phyloP scores from a whole-genome alignment of 2,888 invertebrate species.

The Drosophila atripex region DNA sequence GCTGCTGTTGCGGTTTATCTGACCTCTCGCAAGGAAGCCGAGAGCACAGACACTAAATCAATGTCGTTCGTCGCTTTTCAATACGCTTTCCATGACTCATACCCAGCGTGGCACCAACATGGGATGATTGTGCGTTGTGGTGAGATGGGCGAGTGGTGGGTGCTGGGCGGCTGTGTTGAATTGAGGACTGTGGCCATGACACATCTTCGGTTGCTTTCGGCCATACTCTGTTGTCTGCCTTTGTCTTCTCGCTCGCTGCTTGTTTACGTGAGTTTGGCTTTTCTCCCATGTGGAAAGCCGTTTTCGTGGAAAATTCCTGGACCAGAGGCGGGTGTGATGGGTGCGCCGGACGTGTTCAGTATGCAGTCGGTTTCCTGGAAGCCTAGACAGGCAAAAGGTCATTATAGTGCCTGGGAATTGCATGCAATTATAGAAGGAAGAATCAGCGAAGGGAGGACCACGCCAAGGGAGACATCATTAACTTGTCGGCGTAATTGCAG shows the following conservation, averaged over 20 bases:
- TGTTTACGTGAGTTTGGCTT: slow-evolving; percentile 12
- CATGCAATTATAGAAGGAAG: slow-evolving; percentile 33
- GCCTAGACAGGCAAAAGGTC: slow-evolving; percentile 22
- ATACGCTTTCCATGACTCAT: slow-evolving; percentile 67
- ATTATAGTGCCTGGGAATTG: slow-evolving; percentile 38
- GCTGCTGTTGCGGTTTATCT: slow-evolving; percentile 29
- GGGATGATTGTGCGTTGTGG: slow-evolving; percentile 38
- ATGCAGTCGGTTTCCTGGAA: slow-evolving; percentile 34
- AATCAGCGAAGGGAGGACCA: slow-evolving; percentile 7
- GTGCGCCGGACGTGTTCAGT: too few relatives aligned
- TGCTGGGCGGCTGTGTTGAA: background rate
- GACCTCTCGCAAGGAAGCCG: slow-evolving; percentile 39
- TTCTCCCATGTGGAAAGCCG: slow-evolving; percentile 25
- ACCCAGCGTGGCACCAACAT: slow-evolving; percentile 61
- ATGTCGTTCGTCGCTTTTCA: slow-evolving; percentile 72
- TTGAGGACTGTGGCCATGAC: slow-evolving; percentile 57
- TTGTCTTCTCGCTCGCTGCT: background rate
- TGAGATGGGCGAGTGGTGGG: background rate
- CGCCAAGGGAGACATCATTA: slow-evolving; percentile 30
- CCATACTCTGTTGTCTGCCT: slow-evolving; percentile 55
- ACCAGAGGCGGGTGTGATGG: background rate
- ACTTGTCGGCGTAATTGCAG: slow-evolving; percentile 50
- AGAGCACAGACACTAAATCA: slow-evolving; percentile 69
- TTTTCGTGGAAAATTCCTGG: slow-evolving; percentile 43
- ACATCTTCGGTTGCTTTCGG: slow-evolving; percentile 35